Evolutionary conservation across 2,113 vertebrate genomes (phyloP), one percentile per base, ranked within the genome.

Genomic region (Tachuris rubrigastra): DNA sequence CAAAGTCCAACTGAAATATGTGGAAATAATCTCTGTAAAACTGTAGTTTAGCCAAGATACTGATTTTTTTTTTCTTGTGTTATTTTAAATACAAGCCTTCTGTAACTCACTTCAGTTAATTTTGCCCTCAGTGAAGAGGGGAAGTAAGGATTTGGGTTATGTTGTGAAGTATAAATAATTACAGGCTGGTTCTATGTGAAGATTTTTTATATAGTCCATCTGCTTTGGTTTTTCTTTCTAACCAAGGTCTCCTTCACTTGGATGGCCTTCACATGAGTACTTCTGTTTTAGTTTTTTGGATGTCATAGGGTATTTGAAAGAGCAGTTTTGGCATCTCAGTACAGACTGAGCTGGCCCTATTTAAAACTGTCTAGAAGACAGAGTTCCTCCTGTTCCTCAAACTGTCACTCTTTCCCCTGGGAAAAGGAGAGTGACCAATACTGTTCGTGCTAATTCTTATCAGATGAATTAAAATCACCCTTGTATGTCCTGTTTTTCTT

Each of bases 251-350:
- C 12, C 12, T 50, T 83, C 46, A 42, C 12, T 68, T 85, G 20
- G 16, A 9, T 65, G 33, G 24, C 9, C 56, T 72, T 82, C 52
- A 39, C 53, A 21, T 4, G 0, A 50, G 16, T 68, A 31, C 8
- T 7, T 41, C 62, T 24, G n/a, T 24, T 63, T 5, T 62, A 66
- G 14, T 62, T 80, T 52, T 46, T 39, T 0, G 0, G 17, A 7
- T 82, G 9, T 52, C 7, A 22, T 13, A 63, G 15, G 10, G 11
- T 65, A 6, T 76, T 94, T 83, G 11, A 44, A 85, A 82, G 44
- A 52, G 44, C 0, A 0, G 8, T 67, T 74, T 82, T 79, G 46
- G 11, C 52, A 47, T 87, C 30, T 82, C 5, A 3, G 27, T 65
- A 15, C 23, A 72, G 55, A 25, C 53, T n/a, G 72, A 73, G 6